Evolutionary conservation across 2,113 vertebrate genomes (phyloP), one percentile per base, ranked within the genome.

Genomic region (Bucco capensis): DNA sequence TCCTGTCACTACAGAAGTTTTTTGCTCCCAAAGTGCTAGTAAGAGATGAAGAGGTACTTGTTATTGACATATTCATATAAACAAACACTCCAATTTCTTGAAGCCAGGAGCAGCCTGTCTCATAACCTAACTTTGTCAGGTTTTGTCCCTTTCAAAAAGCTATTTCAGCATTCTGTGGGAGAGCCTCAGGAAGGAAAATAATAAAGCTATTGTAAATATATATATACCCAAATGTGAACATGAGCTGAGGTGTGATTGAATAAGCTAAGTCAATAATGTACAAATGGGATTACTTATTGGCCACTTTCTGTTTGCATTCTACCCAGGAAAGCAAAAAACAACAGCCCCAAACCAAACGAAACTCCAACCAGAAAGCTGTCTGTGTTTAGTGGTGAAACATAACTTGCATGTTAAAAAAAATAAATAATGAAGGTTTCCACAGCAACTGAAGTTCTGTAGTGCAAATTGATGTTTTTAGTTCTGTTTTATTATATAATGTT

Each of bases 361-460:
- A 85, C 30, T 10, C 23, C 56, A 74, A 72, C 80, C 60, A 71
- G 61, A 88, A 83, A 91, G 69, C 84, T 78, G 78, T 46, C 53
- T 62, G 9, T 58, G 46, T 51, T 81, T 17, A 1, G 37, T 69
- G 79, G 16, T 33, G 58, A 83, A 95, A 86, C 57, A 80, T 30
- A 66, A 95, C 33, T 83, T 79, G 91, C 74, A 62, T 69, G 83
- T 73, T 79, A 82, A 95, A 95, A 95, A 92, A 96, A 93, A 87
- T 86, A 92, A 95, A 95, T 95, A 96, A 92, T 42, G 40, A 92
- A 88, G 90, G 96, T 96, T 97, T 96, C 96, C 96, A 96, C 86
- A 96, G 96, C 96, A 97, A 96, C 96, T 61, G 56, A 65, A 92
- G 78, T 90, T 93, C 70, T 93, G 89, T 70, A 44, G 90, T 75